Base-by-base conservation (phyloP, 2,797 vertebrate genomes). In the Merluccius polli region DNA sequence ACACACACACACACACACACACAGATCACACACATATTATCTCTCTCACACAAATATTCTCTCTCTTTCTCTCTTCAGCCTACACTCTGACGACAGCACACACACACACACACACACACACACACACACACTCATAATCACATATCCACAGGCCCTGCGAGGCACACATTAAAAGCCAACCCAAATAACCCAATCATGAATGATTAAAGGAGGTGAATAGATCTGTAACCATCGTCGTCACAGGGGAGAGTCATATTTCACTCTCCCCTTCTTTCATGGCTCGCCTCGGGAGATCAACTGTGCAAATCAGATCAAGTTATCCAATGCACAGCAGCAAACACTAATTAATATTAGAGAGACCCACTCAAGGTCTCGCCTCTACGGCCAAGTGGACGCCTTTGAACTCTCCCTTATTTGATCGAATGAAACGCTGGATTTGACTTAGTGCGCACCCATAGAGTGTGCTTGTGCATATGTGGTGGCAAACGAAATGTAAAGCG, bases 231-330 rank as follows among this genome's bases (percentile, higher is more conserved):
- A 35, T 0, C 33, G 38, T 71, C 11, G 30, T 68, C 16, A 74
- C 67, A 73, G 35, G 21, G 63, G 75, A 76, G 32, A 79, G 74
- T 78, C 11, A 13, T 13, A 79, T 74, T 79, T 13, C 33, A 44
- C 73, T 77, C 31, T 70, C 75, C 69, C 78, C 74, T 67, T n/a
- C 29, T 81, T 85, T 84, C 85, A 88, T 86, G 78, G 83, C 67
- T 83, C 78, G 78, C 76, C 72, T 81, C 68, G 31, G 82, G 79
- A 80, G 70, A 75, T 31, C 32, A 77, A 72, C 72, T 79, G 72
- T 52, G 48, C 69, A 1, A 73, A 73, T 5, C 33, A 79, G 79
- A 82, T 77, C 78, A 72, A 70, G 52, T 59, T 24, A n/a, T 24
- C 33, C 21, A 4, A 16, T 10, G 21, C n/a, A n/a, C 11, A 9